Evolutionary conservation across 2,888 invertebrate genomes (phyloP).

Genomic region (Acleris emargana): DNA sequence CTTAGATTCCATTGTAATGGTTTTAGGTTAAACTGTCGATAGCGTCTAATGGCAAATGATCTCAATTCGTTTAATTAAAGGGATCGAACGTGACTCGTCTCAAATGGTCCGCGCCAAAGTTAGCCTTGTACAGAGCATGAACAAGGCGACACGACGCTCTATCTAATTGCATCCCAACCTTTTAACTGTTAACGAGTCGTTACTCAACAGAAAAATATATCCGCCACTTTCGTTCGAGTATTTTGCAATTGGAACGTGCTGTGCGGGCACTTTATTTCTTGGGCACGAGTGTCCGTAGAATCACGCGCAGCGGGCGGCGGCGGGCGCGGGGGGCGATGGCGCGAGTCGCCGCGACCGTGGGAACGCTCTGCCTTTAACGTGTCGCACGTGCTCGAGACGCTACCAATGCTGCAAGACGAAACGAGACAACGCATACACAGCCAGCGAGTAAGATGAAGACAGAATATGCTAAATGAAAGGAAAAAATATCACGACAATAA

Average conservation of each 20-base stretch:
- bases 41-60: too few relatives aligned
- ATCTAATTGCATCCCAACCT: slow-evolving; percentile 20
- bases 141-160: background rate
- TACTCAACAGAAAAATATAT: slow-evolving; percentile 55
- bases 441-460: slow-evolving; percentile 42
- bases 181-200: slow-evolving; percentile 21
- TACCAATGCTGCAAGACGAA: slow-evolving; percentile 63
- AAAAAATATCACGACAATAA: slow-evolving; percentile 67
- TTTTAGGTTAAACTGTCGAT: too few relatives aligned
- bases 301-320: slow-evolving; percentile 60
- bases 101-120: slow-evolving; percentile 6
- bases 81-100: background rate
- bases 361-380: slow-evolving; percentile 83
- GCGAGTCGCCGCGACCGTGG: slow-evolving; percentile 73
- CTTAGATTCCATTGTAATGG: too few relatives aligned
- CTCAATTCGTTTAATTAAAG: background rate
- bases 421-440: slow-evolving; percentile 52
- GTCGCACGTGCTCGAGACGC: slow-evolving; percentile 81
- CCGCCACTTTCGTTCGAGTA: slow-evolving; percentile 70
- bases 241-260: slow-evolving; percentile 80
- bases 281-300: slow-evolving; percentile 75
- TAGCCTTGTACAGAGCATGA: background rate
- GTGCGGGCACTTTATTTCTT: slow-evolving; percentile 78
- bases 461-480: slow-evolving; percentile 40
- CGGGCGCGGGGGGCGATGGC: slow-evolving; percentile 42